Conservation (phyloP, 1,140 invertebrate genomes). For the Melitaea cinxia region DNA sequence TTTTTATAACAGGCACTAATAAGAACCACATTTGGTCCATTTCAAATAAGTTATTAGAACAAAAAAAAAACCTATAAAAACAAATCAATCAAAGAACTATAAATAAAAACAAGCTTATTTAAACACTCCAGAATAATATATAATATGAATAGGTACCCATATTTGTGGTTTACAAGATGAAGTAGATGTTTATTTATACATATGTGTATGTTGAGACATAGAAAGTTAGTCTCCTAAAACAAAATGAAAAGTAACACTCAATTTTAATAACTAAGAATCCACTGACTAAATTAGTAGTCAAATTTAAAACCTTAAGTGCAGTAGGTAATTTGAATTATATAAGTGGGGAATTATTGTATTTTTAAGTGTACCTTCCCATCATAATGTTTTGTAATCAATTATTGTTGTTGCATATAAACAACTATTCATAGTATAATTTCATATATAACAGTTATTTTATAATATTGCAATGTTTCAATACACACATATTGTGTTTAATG, state of each 20-base stretch:
- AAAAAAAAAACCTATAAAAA: slow-evolving; percentile 58
- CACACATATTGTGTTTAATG: background rate
- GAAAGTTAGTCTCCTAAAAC: too few relatives aligned
- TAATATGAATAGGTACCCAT: slow-evolving; percentile 43
- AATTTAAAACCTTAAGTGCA: slow-evolving; percentile 1
- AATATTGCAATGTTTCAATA: background rate
- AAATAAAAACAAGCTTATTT: slow-evolving; percentile 29
- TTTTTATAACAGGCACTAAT: slow-evolving; percentile 51
- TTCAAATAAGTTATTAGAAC: slow-evolving; percentile 71
- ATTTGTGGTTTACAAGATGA: slow-evolving; percentile 4
- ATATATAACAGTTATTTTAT: background rate
- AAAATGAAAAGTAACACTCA: background rate
- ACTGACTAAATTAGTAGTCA: slow-evolving; percentile 2
- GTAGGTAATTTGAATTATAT: background rate
- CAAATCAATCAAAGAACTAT: slow-evolving; percentile 40
- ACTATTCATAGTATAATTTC: background rate
- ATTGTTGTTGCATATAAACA: background rate
- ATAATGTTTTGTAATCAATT: background rate
- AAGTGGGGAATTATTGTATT: background rate
- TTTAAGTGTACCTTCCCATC: background rate
- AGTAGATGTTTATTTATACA: background rate
- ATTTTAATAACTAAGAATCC: slow-evolving; percentile 12
- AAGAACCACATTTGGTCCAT: slow-evolving; percentile 61
- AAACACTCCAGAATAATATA: slow-evolving; percentile 1
- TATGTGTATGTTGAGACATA: background rate